Evolutionary conservation across 2,797 vertebrate genomes (phyloP).

Genomic region (Rhadinocentrus ornatus): DNA sequence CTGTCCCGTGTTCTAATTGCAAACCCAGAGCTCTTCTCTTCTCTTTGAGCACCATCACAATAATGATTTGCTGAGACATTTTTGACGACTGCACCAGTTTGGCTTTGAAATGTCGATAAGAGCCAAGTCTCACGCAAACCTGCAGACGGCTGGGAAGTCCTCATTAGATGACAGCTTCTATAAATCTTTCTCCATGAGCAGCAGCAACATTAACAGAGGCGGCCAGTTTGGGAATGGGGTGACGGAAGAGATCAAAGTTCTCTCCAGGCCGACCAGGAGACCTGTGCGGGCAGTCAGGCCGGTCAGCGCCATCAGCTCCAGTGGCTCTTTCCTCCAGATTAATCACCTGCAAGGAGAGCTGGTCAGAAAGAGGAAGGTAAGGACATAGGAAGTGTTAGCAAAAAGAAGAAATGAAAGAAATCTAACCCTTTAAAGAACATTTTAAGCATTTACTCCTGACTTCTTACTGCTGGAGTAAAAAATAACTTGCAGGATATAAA

Average conservation of each 20-base stretch:
- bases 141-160: constrained; percentile 63
- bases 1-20: background rate
- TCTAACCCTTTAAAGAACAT: no score
- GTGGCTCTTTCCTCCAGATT: constrained; percentile 75
- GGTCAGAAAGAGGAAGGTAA: constrained; percentile 82
- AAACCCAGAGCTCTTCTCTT: background rate
- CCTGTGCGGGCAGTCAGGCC: constrained; percentile 76
- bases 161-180: constrained; percentile 61
- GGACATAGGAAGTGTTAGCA: background rate
- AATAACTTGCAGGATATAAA: no score
- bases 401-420: background rate
- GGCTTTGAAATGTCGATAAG: constrained; percentile 73
- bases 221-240: constrained; percentile 35
- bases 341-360: constrained; percentile 84
- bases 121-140: constrained; percentile 79
- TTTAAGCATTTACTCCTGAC: no score
- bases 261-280: constrained; percentile 51
- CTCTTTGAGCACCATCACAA: background rate
- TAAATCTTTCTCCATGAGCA: constrained; percentile 78
- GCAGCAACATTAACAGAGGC: constrained; percentile 58
- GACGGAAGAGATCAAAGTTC: constrained; percentile 67
- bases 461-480: no score
- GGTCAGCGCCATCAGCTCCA: constrained; percentile 69
- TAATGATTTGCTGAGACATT: background rate
- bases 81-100: background rate